Percentiles rank a stretch among this genome's conserved stretches.
Evolutionary conservation across 2,888 invertebrate genomes (phyloP).

Genomic region (Seladonia tumulorum): DNA sequence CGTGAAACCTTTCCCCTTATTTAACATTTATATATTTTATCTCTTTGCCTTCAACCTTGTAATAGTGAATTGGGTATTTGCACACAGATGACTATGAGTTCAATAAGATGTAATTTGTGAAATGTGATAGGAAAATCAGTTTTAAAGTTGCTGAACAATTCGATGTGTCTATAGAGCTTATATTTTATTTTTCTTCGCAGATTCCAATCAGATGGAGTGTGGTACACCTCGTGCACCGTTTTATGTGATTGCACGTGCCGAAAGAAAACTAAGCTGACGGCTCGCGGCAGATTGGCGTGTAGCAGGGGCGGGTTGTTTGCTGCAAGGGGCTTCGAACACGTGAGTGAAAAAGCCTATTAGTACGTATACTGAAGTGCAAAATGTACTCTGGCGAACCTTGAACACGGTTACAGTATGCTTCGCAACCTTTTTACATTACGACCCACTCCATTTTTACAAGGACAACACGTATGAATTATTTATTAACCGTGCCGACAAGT

Average conservation of each 20-base stretch:
- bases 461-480: not conserved
- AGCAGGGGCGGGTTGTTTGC: slow-evolving; percentile 37
- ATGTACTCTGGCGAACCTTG: not conserved
- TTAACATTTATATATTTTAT: not conserved
- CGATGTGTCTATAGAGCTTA: not conserved
- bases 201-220: slow-evolving; percentile 55
- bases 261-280: slow-evolving; percentile 68
- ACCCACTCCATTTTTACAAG: not conserved
- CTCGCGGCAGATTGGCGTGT: slow-evolving; percentile 63
- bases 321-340: slow-evolving; percentile 24
- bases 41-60: not conserved
- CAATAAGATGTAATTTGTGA: too few species aligned
- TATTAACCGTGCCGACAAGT: not conserved
- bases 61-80: not conserved
- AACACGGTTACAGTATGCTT: not conserved
- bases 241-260: slow-evolving; percentile 56
- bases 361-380: slow-evolving; percentile 35
- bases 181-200: slow-evolving; percentile 18
- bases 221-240: slow-evolving; percentile 24
- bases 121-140: too few species aligned
- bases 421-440: not conserved
- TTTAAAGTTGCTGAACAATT: not conserved
- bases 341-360: slow-evolving; percentile 42
- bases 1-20: not conserved
- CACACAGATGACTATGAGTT: not conserved